A percentile compares a stretch with the other conserved stretches of the same genome.
Conservation (phyloP, 2,113 vertebrate genomes). For the Vidua macroura region DNA sequence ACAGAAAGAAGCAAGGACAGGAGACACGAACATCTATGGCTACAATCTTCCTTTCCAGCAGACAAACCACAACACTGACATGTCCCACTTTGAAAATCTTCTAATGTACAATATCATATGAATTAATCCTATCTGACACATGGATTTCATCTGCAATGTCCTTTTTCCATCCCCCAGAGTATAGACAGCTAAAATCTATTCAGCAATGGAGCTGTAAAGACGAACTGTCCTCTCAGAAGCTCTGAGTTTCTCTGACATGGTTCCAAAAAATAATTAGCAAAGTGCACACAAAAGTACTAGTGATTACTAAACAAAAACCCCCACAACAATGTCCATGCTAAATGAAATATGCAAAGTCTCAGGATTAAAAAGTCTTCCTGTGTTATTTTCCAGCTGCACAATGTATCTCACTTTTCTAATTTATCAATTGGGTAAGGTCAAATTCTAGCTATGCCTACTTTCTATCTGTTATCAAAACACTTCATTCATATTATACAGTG, state of each 20-base stretch:
- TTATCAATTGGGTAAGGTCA: background rate
- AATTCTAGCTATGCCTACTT: background rate
- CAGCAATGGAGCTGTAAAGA: background rate
- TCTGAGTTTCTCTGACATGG: background rate
- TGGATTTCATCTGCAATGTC: background rate
- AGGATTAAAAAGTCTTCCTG: background rate
- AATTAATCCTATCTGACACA: background rate
- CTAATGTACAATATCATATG: background rate
- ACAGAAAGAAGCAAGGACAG: background rate
- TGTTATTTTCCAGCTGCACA: background rate
- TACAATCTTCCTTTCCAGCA: background rate
- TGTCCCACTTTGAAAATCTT: background rate
- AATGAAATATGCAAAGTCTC: background rate
- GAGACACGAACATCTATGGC: background rate
- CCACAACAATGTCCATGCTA: background rate
- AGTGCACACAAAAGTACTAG: background rate
- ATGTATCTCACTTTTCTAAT: background rate
- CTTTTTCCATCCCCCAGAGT: background rate
- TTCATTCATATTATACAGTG: background rate
- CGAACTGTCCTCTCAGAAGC: background rate
- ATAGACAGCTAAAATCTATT: background rate
- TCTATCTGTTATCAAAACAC: background rate
- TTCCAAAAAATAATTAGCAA: background rate
- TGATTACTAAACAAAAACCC: background rate
- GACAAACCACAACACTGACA: background rate